These are phyloP conservation scores for Tyrophagus putrescentiae DNA, from an alignment of 1,140 invertebrate genomes.

Conservation along the genomic window DNA sequence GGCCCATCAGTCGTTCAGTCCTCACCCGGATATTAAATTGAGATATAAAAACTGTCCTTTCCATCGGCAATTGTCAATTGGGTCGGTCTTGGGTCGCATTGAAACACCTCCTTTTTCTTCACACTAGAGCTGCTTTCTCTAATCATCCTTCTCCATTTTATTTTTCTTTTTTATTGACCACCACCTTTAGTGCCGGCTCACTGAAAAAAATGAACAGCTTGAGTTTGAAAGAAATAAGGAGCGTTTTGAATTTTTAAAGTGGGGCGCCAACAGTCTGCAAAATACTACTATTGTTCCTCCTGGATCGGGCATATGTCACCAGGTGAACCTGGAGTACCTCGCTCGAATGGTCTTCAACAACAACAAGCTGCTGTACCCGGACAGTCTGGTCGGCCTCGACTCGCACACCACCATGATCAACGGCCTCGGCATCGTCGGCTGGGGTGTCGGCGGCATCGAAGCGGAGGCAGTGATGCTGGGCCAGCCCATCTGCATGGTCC, in stretches of 20 bases:
- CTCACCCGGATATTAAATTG: constrained; percentile 26
- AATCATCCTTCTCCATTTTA: background rate
- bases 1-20: background rate
- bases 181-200: constrained; percentile 63
- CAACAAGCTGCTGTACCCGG: constrained; percentile 60
- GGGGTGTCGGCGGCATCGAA: constrained; percentile 48
- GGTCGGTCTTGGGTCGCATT: constrained; percentile 31
- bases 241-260: constrained; percentile 88
- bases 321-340: constrained; percentile 92
- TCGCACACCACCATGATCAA: constrained; percentile 99
- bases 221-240: constrained; percentile 95
- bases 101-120: constrained; percentile 18
- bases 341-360: constrained; percentile 79
- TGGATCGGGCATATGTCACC: constrained; percentile 93
- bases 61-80: constrained; percentile 35
- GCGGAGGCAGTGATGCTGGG: constrained; percentile 57
- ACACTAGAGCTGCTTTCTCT: background rate
- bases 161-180: constrained; percentile 6
- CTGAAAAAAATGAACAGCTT: constrained; percentile 77
- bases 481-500: constrained; percentile 86
- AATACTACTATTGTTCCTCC: constrained; percentile 97
- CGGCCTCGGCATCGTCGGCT: constrained; percentile 55
- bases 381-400: constrained; percentile 95
- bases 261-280: constrained; percentile 84
- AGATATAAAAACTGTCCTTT: constrained; percentile 38